These are phyloP conservation scores for Chelidonichthys spinosus DNA, from an alignment of 2,797 vertebrate species.

Conservation along the genomic window DNA sequence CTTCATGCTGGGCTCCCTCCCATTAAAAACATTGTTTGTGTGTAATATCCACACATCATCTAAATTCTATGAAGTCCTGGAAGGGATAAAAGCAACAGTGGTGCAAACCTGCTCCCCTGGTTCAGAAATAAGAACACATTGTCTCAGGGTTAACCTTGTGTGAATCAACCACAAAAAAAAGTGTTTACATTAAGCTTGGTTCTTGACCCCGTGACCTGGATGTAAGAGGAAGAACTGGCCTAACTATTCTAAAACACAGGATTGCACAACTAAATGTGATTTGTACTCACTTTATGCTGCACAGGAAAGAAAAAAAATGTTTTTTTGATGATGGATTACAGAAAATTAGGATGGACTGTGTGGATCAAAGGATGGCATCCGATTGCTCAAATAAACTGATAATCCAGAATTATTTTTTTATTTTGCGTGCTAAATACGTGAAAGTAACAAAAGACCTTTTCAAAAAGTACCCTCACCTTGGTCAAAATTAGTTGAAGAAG, in stretches of 20 bases:
- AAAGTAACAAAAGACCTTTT: background rate
- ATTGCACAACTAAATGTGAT: background rate
- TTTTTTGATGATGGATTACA: background rate
- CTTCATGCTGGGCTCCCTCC: background rate
- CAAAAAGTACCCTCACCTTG: background rate
- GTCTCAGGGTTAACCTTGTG: conserved; percentile 3
- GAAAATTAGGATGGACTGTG: background rate
- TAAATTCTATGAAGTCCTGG: background rate
- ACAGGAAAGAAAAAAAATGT: background rate
- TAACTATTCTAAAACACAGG: background rate
- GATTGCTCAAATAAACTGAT: conserved; percentile 2
- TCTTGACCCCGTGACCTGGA: conserved; percentile 9
- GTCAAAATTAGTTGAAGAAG: background rate
- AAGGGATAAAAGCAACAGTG: conserved; percentile 13
- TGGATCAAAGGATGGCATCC: conserved; percentile 17
- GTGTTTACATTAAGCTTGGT: conserved; percentile 8
- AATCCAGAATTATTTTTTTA: background rate
- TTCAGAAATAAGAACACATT: background rate
- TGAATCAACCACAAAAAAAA: conserved; percentile 1
- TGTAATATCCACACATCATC: conserved; percentile 15
- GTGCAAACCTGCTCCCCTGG: background rate
- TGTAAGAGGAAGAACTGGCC: conserved; percentile 20
- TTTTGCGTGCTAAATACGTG: background rate
- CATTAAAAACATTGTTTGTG: conserved; percentile 6
- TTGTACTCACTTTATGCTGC: background rate